Evolutionary conservation across 2,113 vertebrate species (phyloP).

Genomic region (Cacatua alba): DNA sequence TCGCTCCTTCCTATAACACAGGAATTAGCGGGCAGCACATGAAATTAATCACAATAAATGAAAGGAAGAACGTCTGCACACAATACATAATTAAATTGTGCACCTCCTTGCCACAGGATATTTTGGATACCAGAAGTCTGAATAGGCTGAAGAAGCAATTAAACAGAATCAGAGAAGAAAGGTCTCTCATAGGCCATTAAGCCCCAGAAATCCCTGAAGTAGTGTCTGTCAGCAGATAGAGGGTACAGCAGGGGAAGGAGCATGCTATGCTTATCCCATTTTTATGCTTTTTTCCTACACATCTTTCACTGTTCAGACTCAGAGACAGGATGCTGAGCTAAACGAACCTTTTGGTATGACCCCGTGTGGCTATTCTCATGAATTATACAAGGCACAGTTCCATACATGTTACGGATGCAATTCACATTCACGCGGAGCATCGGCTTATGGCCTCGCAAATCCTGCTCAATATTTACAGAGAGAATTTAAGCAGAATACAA

Average conservation of each 20-base stretch:
- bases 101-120: neutral
- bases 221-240: neutral
- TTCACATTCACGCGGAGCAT: neutral
- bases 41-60: neutral
- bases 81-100: neutral
- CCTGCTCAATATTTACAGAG: neutral
- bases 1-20: neutral
- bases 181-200: neutral
- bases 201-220: neutral
- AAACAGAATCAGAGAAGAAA: neutral
- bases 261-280: neutral
- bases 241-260: neutral
- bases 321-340: constrained; percentile 3
- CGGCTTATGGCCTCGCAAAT: neutral
- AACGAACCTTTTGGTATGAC: constrained; percentile 17
- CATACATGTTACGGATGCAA: neutral
- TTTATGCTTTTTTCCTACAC: neutral
- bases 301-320: neutral
- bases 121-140: neutral
- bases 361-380: constrained; percentile 7
- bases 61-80: neutral
- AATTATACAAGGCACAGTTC: constrained; percentile 41
- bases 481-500: neutral
- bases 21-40: neutral
- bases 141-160: constrained; percentile 16